Evolutionary conservation across 1,140 invertebrate genomes (phyloP), one percentile per base, ranked within the genome.

Genomic region (Metopolophium dirhodum): DNA sequence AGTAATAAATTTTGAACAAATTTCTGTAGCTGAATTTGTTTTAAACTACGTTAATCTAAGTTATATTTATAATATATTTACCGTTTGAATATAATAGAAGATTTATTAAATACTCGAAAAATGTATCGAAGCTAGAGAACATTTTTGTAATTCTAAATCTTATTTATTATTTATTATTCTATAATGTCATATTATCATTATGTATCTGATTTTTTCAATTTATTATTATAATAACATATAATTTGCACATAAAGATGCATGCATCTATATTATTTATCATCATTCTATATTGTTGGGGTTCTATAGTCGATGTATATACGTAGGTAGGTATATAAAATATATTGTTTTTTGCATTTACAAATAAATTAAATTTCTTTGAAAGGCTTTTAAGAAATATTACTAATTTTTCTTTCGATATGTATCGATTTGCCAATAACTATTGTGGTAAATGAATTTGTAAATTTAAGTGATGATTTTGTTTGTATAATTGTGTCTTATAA

Each of bases 221-320:
- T n/a, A 77, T 77, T 77, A n/a, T n/a, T n/a, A 77, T 77, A 18
- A 77, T n/a, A 77, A 77, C n/a, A 77, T 77, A n/a, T n/a, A 77
- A n/a, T 77, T 77, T 20, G 0, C 6, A n/a, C 1, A 18, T 2
- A n/a, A 77, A n/a, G 61, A 77, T 77, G 61, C 61, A 35, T 20
- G 2, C 1, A 7, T n/a, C 30, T 77, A 54, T 54, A 54, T 23
- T 54, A 54, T 22, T 22, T 7, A 54, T 22, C 20, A 54, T 54
- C 51, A 54, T 54, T 7, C 23, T 23, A 22, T 51, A 51, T 54
- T 23, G 22, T 23, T 54, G 7, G 51, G 20, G 51, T 23, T 18
- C 51, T 54, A 54, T 23, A 54, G 20, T 22, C 1, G 6, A 54
- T 54, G 20, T 22, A 54, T 54, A 41, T 41, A 41, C 3, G 41